Evolutionary conservation across 2,797 vertebrate species (phyloP), one percentile per base, ranked within the genome.

Genomic region (Clarias fuscus): DNA sequence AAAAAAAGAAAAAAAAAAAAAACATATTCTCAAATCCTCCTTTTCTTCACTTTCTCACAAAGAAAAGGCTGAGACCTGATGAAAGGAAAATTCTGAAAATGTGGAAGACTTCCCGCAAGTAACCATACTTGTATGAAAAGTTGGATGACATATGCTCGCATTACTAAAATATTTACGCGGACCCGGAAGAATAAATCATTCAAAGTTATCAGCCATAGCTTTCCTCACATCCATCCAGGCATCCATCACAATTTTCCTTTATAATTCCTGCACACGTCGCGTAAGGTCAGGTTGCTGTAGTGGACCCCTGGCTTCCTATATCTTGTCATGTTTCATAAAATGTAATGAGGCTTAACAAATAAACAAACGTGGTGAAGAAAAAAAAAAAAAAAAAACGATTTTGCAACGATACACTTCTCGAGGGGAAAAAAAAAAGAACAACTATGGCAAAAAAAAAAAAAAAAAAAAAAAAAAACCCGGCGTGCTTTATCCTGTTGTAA

Each of bases 401-500:
- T 72, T 79, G n/a, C 48, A 72, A 61, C 20, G 77, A 78, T 67
- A 64, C 75, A 65, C 78, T 62, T 79, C 78, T 84, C 82, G 13
- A n/a, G 7, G 64, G 27, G 30, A 4, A 37, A 37, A 37, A 37
- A 37, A 37, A 37, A 37, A 37, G 37, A 37, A 37, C 37, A 37
- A 37, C 37, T 33, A 33, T 2, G 70, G n/a, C 4, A 43, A 79
- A 24, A 62, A 61, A 40, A 40, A 27, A 68, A 18, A 53, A 22
- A 48, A 70, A 88, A 87, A 81, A 84, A 56, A 56, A 4, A 37
- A 37, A 37, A 37, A 37, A 37, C 37, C 37, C 53, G 86, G 80
- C 78, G 48, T 40, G 77, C 86, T 91, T 89, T 89, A 90, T 90
- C 88, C 62, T 40, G 48, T 85, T 89, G 89, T 89, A 90, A 91